A percentile compares a stretch with the other conserved stretches of the same genome.
Evolutionary conservation across 2,888 invertebrate genomes (phyloP).

Genomic region (Patella depressa): DNA sequence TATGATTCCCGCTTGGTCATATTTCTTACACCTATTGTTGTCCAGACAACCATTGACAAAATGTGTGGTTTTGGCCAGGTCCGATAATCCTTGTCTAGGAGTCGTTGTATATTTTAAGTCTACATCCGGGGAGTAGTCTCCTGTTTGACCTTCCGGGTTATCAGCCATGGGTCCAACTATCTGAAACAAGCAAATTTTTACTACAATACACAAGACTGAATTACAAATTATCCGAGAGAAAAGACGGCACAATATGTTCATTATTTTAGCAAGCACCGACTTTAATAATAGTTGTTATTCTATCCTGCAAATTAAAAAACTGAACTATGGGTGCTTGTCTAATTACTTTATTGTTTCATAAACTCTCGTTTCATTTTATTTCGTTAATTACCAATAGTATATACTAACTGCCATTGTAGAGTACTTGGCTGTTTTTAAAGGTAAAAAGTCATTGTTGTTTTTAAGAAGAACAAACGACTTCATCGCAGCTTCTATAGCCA

Average conservation of each 20-base stretch:
- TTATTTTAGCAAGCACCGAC: too few species aligned
- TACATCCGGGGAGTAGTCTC: conserved; percentile 57
- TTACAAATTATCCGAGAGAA: too few species aligned
- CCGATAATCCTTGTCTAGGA: conserved; percentile 49
- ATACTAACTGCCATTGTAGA: conserved; percentile 27
- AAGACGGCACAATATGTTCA: too few species aligned
- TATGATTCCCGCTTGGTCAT: conserved; percentile 42
- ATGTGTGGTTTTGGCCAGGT: conserved; percentile 38
- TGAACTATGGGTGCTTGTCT: too few species aligned
- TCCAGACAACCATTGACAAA: conserved; percentile 51
- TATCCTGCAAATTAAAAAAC: too few species aligned
- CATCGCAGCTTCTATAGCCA: conserved; percentile 52
- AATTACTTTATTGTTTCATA: not conserved
- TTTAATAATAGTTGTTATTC: too few species aligned
- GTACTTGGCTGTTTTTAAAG: conserved; percentile 1
- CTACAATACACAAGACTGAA: too few species aligned
- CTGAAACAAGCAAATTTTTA: conserved; percentile 29
- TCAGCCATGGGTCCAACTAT: conserved; percentile 66
- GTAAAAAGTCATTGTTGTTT: conserved; percentile 42
- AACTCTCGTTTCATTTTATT: too few species aligned
- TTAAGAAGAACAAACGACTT: conserved; percentile 59
- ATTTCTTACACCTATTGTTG: conserved; percentile 48
- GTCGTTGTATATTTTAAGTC: conserved; percentile 51
- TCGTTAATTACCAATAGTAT: too few species aligned
- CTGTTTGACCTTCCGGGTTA: conserved; percentile 56